These are phyloP conservation scores for Apamea anceps DNA, from an alignment of 2,888 invertebrate genomes.

Conservation along the genomic window DNA sequence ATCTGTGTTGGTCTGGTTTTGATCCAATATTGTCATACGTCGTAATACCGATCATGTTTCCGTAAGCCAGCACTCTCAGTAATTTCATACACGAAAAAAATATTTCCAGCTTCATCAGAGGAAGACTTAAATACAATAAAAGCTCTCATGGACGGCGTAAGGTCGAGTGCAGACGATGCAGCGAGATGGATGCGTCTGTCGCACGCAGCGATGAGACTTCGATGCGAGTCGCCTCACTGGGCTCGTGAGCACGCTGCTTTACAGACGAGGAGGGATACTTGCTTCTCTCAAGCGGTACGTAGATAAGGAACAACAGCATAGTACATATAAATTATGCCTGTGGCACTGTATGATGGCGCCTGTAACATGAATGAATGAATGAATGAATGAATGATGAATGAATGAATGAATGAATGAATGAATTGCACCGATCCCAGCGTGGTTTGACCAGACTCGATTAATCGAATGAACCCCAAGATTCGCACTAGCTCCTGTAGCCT, in stretches of 20 bases:
- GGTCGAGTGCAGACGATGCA: slow-evolving; percentile 94
- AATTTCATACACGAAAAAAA: not conserved
- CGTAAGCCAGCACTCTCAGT: not conserved
- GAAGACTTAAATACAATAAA: slow-evolving; percentile 92
- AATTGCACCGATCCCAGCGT: too few species aligned
- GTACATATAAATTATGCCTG: not conserved
- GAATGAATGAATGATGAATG: too few species aligned
- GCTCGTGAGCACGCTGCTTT: slow-evolving; percentile 93
- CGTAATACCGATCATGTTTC: not conserved
- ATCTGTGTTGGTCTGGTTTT: not conserved
- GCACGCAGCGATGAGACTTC: slow-evolving; percentile 95
- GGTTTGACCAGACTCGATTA: too few species aligned
- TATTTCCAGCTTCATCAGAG: slow-evolving; percentile 59
- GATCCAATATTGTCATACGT: not conserved
- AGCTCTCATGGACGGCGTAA: slow-evolving; percentile 94
- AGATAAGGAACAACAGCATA: not conserved
- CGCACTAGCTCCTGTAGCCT: too few species aligned
- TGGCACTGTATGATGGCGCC: not conserved
- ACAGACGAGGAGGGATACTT: slow-evolving; percentile 95
- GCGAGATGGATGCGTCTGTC: slow-evolving; percentile 91
- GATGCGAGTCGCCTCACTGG: slow-evolving; percentile 94
- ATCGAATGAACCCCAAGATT: too few species aligned
- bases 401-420: too few species aligned
- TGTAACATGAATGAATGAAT: too few species aligned
- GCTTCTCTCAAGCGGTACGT: slow-evolving; percentile 96